Percentiles rank a stretch among this genome's conserved stretches.
These are phyloP conservation scores for Carollia perspicillata DNA, from an alignment of 2,113 vertebrate genomes.

Conservation along the genomic window DNA sequence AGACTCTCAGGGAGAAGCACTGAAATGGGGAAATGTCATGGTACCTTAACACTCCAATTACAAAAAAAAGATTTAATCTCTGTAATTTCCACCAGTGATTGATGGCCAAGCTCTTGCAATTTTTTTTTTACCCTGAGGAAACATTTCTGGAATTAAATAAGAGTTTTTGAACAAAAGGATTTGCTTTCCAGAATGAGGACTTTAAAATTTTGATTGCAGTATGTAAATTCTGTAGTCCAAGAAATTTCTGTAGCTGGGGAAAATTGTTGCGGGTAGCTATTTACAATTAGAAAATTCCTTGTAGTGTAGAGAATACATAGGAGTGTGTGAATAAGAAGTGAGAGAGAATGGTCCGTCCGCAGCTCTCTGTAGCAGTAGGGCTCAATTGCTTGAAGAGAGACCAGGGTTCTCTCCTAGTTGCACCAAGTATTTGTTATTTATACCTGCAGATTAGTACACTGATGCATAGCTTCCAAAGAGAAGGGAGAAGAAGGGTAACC, in stretches of 20 bases:
- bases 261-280: not conserved
- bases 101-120: not conserved
- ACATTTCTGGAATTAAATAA: conserved; percentile 7
- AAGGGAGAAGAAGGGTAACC: not conserved
- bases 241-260: not conserved
- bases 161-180: not conserved
- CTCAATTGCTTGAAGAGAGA: not conserved
- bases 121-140: not conserved
- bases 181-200: not conserved
- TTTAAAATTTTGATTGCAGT: not conserved
- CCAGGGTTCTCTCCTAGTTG: too few species aligned
- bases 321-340: not conserved
- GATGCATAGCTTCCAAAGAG: not conserved
- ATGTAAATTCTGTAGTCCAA: not conserved
- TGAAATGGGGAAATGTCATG: not conserved
- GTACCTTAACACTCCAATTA: not conserved
- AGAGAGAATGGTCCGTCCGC: not conserved
- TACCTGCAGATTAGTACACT: not conserved
- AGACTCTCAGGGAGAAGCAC: not conserved
- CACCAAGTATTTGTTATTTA: not conserved
- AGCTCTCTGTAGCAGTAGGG: too few species aligned
- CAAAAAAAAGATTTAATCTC: not conserved
- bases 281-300: not conserved
- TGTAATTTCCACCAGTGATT: not conserved
- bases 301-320: not conserved